phyloP scores from a whole-genome alignment of 2,113 vertebrate species.

The Hippocampus mohnikei region DNA sequence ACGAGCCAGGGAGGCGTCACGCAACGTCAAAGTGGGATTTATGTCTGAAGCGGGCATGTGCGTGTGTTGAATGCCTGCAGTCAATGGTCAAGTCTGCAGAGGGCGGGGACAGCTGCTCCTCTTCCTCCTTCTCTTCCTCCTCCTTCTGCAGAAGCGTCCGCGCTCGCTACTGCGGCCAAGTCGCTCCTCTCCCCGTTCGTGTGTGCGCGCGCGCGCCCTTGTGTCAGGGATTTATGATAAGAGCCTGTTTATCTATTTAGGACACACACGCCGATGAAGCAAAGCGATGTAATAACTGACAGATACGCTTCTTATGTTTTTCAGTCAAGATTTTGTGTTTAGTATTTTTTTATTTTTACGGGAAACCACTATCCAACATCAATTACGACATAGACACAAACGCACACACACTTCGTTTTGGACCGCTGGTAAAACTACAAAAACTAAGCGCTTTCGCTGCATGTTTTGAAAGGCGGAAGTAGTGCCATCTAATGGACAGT shows the following conservation, averaged over 20 bases:
- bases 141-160: background rate
- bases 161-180: background rate
- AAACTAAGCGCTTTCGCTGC: too few species aligned
- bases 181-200: background rate
- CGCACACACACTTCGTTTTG: too few species aligned
- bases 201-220: background rate
- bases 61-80: constrained; percentile 23
- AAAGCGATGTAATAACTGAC: background rate
- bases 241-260: background rate
- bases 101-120: constrained; percentile 18
- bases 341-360: too few species aligned
- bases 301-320: background rate
- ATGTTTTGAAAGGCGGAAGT: too few species aligned
- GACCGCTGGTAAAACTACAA: too few species aligned
- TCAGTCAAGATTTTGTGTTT: background rate
- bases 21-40: constrained; percentile 5
- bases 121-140: background rate
- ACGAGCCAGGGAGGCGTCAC: constrained; percentile 9
- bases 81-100: constrained; percentile 34
- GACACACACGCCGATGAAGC: background rate
- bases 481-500: too few species aligned
- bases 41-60: constrained; percentile 4
- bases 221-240: background rate
- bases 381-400: too few species aligned
- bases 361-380: too few species aligned